Evolutionary conservation across 1,140 invertebrate genomes (phyloP).

Genomic region (Metopolophium dirhodum): DNA sequence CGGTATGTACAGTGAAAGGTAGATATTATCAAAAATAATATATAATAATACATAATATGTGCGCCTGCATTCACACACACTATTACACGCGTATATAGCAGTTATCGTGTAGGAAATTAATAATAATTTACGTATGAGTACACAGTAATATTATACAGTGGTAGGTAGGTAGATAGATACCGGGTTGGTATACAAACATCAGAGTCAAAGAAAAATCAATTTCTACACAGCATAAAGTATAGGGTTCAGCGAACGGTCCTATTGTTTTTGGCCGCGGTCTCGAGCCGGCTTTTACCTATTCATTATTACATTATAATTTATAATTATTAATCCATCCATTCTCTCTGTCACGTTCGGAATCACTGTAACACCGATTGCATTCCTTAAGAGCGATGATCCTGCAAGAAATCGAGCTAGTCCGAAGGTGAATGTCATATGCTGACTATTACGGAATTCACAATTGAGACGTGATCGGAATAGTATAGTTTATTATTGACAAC

Average conservation of each 20-base stretch:
- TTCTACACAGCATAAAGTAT: not conserved
- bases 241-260: not conserved
- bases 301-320: conserved; percentile 40
- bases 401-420: conserved; percentile 5
- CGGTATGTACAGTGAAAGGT: conserved; percentile 12
- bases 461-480: conserved; percentile 14
- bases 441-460: conserved; percentile 18
- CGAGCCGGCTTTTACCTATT: not conserved
- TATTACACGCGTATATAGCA: not conserved
- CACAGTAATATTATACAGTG: not conserved
- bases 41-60: not conserved
- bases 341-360: not conserved
- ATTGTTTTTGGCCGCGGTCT: conserved; percentile 36
- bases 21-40: conserved; percentile 29
- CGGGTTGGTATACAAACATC: not conserved
- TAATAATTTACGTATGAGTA: not conserved
- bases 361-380: not conserved
- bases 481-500: not conserved
- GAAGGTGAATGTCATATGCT: conserved; percentile 28
- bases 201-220: conserved; percentile 31
- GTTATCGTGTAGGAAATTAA: not conserved
- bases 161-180: not conserved
- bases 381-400: conserved; percentile 46
- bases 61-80: not conserved
- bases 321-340: conserved; percentile 29